These are phyloP conservation scores for Eristalis intricaria DNA, from an alignment of 2,888 invertebrate species.

Conservation along the genomic window DNA sequence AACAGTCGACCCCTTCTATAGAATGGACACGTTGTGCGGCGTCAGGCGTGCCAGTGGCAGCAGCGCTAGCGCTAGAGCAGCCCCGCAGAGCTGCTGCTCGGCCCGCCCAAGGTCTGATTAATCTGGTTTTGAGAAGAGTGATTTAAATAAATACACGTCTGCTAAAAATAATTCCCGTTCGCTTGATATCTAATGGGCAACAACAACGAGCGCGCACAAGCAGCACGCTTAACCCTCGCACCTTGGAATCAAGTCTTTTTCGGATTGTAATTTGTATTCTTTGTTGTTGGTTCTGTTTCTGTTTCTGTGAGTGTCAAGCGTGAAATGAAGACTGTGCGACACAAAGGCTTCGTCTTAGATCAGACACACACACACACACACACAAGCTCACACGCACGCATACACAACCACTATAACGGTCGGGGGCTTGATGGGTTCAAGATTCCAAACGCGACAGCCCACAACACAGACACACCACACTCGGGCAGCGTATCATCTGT, in stretches of 20 bases:
- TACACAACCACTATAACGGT: neutral
- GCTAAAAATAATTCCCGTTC: conserved; percentile 23
- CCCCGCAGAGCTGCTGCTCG: neutral
- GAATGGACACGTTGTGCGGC: neutral
- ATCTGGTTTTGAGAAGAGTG: conserved; percentile 56
- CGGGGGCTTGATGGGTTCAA: conserved; percentile 13
- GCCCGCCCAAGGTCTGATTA: conserved; percentile 61
- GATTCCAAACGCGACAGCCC: neutral
- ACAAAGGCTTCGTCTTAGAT: neutral
- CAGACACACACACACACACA: neutral
- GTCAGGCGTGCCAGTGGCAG: too few relatives aligned
- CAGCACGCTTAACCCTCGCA: neutral
- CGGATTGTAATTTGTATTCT: neutral
- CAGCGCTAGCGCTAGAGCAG: too few relatives aligned
- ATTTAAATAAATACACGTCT: conserved; percentile 57
- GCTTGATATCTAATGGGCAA: conserved; percentile 25
- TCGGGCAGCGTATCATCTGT: neutral
- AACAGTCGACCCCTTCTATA: neutral
- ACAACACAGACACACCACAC: neutral
- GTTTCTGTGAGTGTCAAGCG: neutral
- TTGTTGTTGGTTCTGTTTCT: neutral
- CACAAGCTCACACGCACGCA: neutral
- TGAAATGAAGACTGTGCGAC: neutral
- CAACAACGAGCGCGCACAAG: conserved; percentile 16
- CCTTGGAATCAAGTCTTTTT: neutral